A percentile compares a stretch with the other conserved stretches of the same genome.
phyloP scores from a whole-genome alignment of 2,113 vertebrate species.

The Brachirus orientalis region DNA sequence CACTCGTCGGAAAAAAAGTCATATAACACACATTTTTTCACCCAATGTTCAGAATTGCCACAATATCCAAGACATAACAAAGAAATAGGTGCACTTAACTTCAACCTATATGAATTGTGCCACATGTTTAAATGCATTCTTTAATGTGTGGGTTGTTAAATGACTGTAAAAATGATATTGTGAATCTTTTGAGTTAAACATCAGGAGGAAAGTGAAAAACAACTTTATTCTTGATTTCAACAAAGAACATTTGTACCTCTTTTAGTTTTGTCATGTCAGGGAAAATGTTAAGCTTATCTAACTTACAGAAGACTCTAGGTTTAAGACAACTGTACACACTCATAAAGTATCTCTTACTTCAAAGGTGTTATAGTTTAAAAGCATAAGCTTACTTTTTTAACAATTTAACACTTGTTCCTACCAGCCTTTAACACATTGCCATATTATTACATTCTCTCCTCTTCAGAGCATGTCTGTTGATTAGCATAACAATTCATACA shows the following conservation, averaged over 20 bases:
- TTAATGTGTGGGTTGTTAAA: conserved; percentile 6
- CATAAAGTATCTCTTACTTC: conserved; percentile 4
- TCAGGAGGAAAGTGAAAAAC: neutral
- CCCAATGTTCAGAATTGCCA: conserved; percentile 3
- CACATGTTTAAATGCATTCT: conserved; percentile 4
- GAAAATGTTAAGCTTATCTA: neutral
- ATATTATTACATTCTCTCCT: too few relatives aligned
- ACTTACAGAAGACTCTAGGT: conserved; percentile 19
- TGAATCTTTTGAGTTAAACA: conserved; percentile 20
- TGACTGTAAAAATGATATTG: neutral
- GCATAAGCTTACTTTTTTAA: too few relatives aligned
- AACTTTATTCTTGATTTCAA: neutral
- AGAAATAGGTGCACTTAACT: neutral
- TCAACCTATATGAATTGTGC: conserved; percentile 1
- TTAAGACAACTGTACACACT: conserved; percentile 27
- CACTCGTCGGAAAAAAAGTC: conserved; percentile 40
- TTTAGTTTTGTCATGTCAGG: neutral
- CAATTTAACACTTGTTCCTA: conserved; percentile 16
- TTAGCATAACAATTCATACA: too few relatives aligned
- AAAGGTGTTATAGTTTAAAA: conserved; percentile 46
- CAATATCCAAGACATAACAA: conserved; percentile 13
- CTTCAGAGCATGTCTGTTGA: too few relatives aligned
- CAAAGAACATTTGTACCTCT: conserved; percentile 2
- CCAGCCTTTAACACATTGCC: too few relatives aligned
- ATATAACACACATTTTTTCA: conserved; percentile 23